phyloP scores from a whole-genome alignment of 2,888 invertebrate species.

The Callyntrura guangdongensis region DNA sequence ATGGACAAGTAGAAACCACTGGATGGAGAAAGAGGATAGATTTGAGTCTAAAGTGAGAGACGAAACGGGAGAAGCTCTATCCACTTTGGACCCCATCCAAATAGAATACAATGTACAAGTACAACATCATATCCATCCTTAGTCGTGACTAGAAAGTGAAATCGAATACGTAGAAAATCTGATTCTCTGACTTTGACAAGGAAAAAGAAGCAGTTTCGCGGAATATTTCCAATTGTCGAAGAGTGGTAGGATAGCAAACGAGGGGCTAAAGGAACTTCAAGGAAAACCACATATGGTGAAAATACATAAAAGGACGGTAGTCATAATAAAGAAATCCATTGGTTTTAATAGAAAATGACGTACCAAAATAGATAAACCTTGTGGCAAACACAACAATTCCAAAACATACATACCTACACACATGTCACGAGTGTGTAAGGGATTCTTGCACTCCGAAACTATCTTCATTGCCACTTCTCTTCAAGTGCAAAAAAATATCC shows the following conservation, averaged over 20 bases:
- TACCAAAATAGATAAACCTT: too few relatives aligned
- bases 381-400: too few relatives aligned
- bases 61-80: not conserved
- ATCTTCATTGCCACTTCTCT: too few relatives aligned
- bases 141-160: constrained; percentile 61
- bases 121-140: constrained; percentile 46
- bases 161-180: constrained; percentile 49
- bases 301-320: not conserved
- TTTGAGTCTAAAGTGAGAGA: constrained; percentile 1
- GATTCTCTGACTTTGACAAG: constrained; percentile 64
- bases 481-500: too few relatives aligned
- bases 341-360: not conserved
- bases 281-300: not conserved
- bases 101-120: constrained; percentile 53
- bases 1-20: constrained; percentile 43
- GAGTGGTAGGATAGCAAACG: not conserved
- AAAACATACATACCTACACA: too few relatives aligned
- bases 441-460: too few relatives aligned
- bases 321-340: constrained; percentile 2
- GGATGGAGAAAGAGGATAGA: constrained; percentile 6
- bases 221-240: constrained; percentile 27
- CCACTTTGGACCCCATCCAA: constrained; percentile 67
- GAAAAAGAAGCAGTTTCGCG: constrained; percentile 14
- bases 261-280: not conserved
- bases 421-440: too few relatives aligned